These are phyloP conservation scores for Quadroppia sp. DNA, from an alignment of 2,888 invertebrate species.

Conservation along the genomic window DNA sequence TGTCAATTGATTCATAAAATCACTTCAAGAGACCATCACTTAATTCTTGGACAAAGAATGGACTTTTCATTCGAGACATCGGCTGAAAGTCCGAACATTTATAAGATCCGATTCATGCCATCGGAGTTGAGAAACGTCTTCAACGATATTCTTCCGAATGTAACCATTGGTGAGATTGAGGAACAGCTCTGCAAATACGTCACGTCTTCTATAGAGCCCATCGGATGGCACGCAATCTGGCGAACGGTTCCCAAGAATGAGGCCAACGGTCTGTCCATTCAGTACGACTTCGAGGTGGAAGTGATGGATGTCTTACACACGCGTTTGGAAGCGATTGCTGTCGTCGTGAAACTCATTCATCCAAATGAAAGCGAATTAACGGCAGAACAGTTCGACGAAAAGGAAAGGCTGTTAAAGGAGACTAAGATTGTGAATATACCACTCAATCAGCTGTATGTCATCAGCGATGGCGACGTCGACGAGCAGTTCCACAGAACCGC, in stretches of 20 bases:
- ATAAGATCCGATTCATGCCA: slow-evolving; percentile 37
- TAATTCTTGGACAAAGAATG: background rate
- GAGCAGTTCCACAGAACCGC: slow-evolving; percentile 48
- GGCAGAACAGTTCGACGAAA: slow-evolving; percentile 25
- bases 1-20: background rate
- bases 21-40: background rate
- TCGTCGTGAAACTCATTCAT: slow-evolving; percentile 38
- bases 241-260: slow-evolving; percentile 34
- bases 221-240: slow-evolving; percentile 48
- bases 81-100: slow-evolving; percentile 26
- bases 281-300: slow-evolving; percentile 46
- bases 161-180: slow-evolving; percentile 40
- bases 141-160: slow-evolving; percentile 39
- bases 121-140: slow-evolving; percentile 25
- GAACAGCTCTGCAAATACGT: slow-evolving; percentile 43
- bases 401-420: slow-evolving; percentile 36
- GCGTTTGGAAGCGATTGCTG: slow-evolving; percentile 44
- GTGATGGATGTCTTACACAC: slow-evolving; percentile 45
- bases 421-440: slow-evolving; percentile 44
- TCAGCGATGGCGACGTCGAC: slow-evolving; percentile 47
- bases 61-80: background rate
- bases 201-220: slow-evolving; percentile 45
- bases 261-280: slow-evolving; percentile 11
- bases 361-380: slow-evolving; percentile 26
- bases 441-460: slow-evolving; percentile 47